A percentile compares a stretch with the other conserved stretches of the same genome.
Evolutionary conservation across 2,113 vertebrate species (phyloP).

Genomic region (Nesoenas mayeri): DNA sequence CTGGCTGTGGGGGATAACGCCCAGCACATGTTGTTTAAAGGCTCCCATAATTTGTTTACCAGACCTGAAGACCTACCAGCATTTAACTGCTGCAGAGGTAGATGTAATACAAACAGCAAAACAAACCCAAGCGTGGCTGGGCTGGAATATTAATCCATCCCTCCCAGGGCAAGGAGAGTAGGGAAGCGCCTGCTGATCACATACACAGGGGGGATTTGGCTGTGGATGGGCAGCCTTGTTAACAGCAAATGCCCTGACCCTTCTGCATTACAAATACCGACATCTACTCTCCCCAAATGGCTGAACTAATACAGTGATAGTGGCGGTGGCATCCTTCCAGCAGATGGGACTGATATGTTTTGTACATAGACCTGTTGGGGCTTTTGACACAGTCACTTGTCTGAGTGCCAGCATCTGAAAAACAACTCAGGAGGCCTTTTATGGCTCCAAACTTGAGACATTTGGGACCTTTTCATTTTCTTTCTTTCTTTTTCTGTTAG

Average conservation of each 20-base stretch:
- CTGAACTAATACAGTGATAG: conserved; percentile 15
- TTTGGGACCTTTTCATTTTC: background rate
- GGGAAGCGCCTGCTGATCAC: background rate
- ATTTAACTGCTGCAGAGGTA: background rate
- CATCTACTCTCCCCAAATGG: conserved; percentile 29
- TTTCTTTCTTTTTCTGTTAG: background rate
- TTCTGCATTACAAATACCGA: background rate
- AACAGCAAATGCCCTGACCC: background rate
- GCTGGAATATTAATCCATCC: conserved; percentile 18
- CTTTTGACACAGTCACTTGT: conserved; percentile 30
- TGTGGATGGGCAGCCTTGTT: background rate
- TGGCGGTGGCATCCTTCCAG: conserved; percentile 43
- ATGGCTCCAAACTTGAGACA: background rate
- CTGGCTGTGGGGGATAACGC: background rate
- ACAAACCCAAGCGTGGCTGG: background rate
- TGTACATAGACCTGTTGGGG: conserved; percentile 39
- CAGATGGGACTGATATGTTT: background rate
- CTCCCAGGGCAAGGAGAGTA: background rate
- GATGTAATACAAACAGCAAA: background rate
- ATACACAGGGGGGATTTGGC: background rate
- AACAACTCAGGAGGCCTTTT: conserved; percentile 15
- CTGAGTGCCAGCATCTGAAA: conserved; percentile 20
- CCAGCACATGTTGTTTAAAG: background rate
- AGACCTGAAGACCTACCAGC: background rate
- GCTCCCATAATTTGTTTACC: background rate